Conservation (phyloP, 2,888 invertebrate genomes). For the Limnephilus rhombicus region DNA sequence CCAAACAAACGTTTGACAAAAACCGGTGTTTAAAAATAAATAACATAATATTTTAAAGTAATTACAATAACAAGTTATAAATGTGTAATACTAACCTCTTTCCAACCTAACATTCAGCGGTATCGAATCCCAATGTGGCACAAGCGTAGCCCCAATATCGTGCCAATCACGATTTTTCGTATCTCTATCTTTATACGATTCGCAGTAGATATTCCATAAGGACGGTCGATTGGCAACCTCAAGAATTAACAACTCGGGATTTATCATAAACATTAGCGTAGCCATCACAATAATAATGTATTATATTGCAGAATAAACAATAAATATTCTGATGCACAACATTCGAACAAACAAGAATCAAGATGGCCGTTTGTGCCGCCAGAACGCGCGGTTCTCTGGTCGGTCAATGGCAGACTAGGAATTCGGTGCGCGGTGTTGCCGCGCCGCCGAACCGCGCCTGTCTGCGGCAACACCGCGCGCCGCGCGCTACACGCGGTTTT, state of each 20-base stretch:
- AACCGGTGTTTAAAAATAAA: background rate
- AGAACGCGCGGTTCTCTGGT: background rate
- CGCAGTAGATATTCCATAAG: background rate
- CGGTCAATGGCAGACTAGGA: background rate
- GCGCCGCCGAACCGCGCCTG: background rate
- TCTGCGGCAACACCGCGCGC: constrained; percentile 7
- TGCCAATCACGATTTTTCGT: background rate
- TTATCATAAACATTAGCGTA: background rate
- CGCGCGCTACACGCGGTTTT: background rate
- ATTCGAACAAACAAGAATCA: background rate
- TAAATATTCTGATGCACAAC: background rate
- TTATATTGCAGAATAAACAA: background rate
- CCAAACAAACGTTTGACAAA: background rate
- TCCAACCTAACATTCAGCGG: background rate
- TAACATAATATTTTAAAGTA: background rate
- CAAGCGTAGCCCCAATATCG: background rate
- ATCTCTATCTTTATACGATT: background rate
- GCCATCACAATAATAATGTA: background rate
- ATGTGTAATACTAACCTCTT: background rate
- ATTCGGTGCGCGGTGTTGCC: background rate
- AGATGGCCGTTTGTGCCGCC: background rate
- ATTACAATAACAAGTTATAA: background rate
- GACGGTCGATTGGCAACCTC: constrained; percentile 3
- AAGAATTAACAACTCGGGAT: background rate
- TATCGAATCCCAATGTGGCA: background rate